A percentile compares a stretch with the other conserved stretches of the same genome.
Conservation (phyloP, 2,113 vertebrate genomes). For the Megaceryle maxima region DNA sequence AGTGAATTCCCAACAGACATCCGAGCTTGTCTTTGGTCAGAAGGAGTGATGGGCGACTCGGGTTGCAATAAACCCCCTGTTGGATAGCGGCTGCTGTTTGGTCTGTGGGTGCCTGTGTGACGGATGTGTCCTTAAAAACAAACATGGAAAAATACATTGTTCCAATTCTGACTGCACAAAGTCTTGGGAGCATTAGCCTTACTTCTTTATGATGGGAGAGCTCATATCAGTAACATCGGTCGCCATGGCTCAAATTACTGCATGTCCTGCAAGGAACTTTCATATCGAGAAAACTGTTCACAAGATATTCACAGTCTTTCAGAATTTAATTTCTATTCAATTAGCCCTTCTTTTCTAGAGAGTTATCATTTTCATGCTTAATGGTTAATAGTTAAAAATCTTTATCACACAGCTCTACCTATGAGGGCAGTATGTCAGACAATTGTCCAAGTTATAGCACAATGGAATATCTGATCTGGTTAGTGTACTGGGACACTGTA, state of each 20-base stretch:
- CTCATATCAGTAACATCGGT: not conserved
- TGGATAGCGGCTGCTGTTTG: no score
- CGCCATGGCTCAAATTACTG: accelerated
- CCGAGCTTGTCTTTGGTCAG: no score
- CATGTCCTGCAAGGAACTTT: not conserved
- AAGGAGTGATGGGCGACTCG: no score
- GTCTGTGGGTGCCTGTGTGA: no score
- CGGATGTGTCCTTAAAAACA: not conserved
- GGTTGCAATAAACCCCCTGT: no score
- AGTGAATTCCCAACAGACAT: no score
- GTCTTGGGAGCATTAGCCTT: not conserved
- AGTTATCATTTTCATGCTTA: not conserved
- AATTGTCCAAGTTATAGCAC: not conserved
- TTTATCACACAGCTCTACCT: not conserved
- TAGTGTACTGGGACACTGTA: not conserved
- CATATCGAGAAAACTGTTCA: not conserved
- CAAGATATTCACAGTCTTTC: not conserved
- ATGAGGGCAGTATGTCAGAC: not conserved
- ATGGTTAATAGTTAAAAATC: not conserved
- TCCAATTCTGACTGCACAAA: not conserved
- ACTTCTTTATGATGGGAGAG: not conserved
- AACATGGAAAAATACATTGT: not conserved
- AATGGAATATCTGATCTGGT: not conserved
- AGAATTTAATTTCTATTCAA: not conserved
- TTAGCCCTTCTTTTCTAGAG: not conserved